Base-by-base conservation (phyloP, 2,113 vertebrate genomes). In the Spermophilus dauricus region DNA sequence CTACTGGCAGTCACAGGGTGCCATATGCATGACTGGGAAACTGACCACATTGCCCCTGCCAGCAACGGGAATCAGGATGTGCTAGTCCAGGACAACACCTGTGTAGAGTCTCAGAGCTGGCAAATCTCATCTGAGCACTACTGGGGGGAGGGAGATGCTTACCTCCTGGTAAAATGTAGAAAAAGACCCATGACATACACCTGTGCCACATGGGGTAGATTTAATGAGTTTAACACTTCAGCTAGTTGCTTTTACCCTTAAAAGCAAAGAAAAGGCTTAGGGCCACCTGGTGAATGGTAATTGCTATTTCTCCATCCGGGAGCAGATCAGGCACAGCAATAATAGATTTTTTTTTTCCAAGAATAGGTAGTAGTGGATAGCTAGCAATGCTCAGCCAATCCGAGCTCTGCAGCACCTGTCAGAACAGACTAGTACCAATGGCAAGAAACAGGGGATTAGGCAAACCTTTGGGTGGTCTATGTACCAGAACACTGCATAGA, bases 161-260 rank as follows among this genome's bases (percentile, higher is more conserved):
- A 39, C 22, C n/a, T 20, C 39, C 85, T 58, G 20, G 91, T 89
- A 95, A 37, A 14, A 89, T 42, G 22, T n/a, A 89, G 82, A 48
- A 80, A 82, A 89, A 78, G 84, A 86, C 45, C 53, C 32, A 51
- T 5, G 39, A 34, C 6, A 45, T 8, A 17, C 39, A 48, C 34
- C 51, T 20, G 5, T 97, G 48, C 85, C 90, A 85, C 65, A 9
- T 77, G 84, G 45, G 70, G 87, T 87, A 65, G 80, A 81, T 92
- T 96, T 97, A 88, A 97, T 81, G 83, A 97, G 95, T n/a, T 94
- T 95, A 97, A 63, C 37, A 65, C 76, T 89, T 86, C 72, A 61
- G 22, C 84, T 65, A 63, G 80, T 92, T 95, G 83, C 45, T 96
- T 89, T 78, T 89, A 70, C 75, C 65, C 80, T 90, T 89, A 81